These are phyloP conservation scores for Epizoanthus illoricatus DNA, from an alignment of 92 coral and sea anemone genomes.

Conservation along the genomic window DNA sequence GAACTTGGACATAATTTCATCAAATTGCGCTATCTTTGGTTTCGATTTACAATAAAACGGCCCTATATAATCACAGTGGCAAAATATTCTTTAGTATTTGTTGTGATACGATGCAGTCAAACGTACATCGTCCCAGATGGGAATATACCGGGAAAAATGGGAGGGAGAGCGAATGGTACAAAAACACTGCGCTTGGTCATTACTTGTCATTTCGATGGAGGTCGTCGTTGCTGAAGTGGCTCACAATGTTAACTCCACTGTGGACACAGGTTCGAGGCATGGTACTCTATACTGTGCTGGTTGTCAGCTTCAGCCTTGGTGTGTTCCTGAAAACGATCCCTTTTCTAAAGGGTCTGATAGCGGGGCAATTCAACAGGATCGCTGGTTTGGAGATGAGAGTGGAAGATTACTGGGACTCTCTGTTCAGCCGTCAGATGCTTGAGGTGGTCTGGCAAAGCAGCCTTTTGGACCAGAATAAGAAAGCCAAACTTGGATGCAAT, in stretches of 20 bases:
- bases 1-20: constrained; percentile 3
- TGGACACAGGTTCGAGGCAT: constrained; percentile 21
- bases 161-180: constrained; percentile 22
- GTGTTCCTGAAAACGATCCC: constrained; percentile 65
- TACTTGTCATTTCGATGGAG: constrained; percentile 14
- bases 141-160: background rate
- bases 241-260: constrained; percentile 23
- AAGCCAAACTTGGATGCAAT: constrained; percentile 46
- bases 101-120: constrained; percentile 13
- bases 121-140: constrained; percentile 28
- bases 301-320: constrained; percentile 56
- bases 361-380: constrained; percentile 56
- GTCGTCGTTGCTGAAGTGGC: background rate
- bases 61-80: constrained; percentile 12
- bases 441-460: constrained; percentile 68
- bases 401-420: constrained; percentile 81
- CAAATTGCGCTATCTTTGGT: background rate
- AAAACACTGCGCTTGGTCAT: constrained; percentile 9
- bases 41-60: constrained; percentile 4
- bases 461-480: constrained; percentile 52
- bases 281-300: constrained; percentile 45
- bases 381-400: constrained; percentile 66
- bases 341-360: constrained; percentile 50
- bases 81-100: background rate
- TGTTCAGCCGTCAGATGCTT: constrained; percentile 76